phyloP scores from a whole-genome alignment of 2,888 invertebrate species.

The Hedychridium roseum region DNA sequence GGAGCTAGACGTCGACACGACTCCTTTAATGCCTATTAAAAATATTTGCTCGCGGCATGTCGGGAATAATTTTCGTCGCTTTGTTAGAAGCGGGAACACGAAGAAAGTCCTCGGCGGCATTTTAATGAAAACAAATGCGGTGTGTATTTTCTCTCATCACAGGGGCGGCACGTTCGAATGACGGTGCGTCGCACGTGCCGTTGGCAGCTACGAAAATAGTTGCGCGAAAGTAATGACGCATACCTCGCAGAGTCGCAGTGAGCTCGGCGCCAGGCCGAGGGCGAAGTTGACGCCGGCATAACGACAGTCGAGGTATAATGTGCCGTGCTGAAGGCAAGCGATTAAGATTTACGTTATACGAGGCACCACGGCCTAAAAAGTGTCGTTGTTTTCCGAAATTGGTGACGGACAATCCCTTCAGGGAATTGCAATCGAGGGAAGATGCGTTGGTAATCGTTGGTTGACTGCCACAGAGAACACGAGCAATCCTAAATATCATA shows the following conservation, averaged over 20 bases:
- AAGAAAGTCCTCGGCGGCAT: conserved; percentile 33
- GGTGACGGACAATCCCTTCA: conserved; percentile 30
- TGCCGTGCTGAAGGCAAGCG: conserved; percentile 32
- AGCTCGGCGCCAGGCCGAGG: neutral
- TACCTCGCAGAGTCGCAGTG: conserved; percentile 16
- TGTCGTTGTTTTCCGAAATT: conserved; percentile 34
- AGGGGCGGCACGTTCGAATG: conserved; percentile 41
- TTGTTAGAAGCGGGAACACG: no score
- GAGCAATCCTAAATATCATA: no score
- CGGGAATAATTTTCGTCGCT: no score
- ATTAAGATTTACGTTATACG: conserved; percentile 44
- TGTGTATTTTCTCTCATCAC: conserved; percentile 31
- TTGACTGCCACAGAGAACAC: no score
- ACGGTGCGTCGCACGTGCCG: conserved; percentile 45
- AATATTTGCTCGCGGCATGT: no score
- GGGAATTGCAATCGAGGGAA: conserved; percentile 26
- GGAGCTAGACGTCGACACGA: no score
- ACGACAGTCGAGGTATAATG: conserved; percentile 23
- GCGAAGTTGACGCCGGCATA: conserved; percentile 31
- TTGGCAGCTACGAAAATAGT: conserved; percentile 53
- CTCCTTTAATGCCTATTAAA: no score
- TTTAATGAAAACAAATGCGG: conserved; percentile 52
- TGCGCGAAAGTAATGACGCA: conserved; percentile 55
- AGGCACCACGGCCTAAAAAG: conserved; percentile 38
- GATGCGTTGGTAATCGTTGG: no score